Percentiles rank a stretch among this genome's conserved stretches.
phyloP scores from a whole-genome alignment of 2,888 invertebrate species.

The Hypolimnas misippus region DNA sequence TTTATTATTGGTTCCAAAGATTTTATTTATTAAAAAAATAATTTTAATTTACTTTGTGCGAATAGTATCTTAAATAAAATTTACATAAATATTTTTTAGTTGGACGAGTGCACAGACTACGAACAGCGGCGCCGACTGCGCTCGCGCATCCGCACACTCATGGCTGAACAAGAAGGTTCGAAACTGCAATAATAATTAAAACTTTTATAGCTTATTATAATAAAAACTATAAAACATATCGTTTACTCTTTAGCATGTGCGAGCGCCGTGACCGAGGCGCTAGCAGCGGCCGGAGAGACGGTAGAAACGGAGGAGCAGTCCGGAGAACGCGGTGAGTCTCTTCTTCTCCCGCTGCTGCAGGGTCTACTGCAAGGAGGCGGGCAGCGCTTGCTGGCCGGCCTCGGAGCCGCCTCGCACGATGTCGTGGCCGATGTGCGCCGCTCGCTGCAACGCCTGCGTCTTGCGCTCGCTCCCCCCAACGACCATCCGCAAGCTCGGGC shows the following conservation, averaged over 20 bases:
- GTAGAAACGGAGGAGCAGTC: conserved; percentile 50
- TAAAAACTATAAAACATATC: background rate
- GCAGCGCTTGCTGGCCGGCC: conserved; percentile 69
- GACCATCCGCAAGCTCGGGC: conserved; percentile 83
- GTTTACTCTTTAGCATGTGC: conserved; percentile 64
- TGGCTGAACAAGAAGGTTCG: conserved; percentile 94
- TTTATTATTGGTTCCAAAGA: no score
- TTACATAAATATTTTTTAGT: conserved; percentile 78
- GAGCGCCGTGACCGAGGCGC: conserved; percentile 74
- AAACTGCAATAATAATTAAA: background rate
- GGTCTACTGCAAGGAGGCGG: conserved; percentile 84
- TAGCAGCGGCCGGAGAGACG: conserved; percentile 68
- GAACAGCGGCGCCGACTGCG: conserved; percentile 93
- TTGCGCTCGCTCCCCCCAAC: conserved; percentile 86
- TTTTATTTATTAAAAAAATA: no score
- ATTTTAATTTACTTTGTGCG: no score
- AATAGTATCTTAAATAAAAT: background rate
- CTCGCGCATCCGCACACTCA: conserved; percentile 91
- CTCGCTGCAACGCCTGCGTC: conserved; percentile 89
- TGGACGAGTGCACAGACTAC: conserved; percentile 93
- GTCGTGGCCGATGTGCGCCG: conserved; percentile 90
- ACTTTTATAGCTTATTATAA: background rate
- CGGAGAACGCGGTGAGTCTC: conserved; percentile 89
- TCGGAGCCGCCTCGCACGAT: conserved; percentile 82
- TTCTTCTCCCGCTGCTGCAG: conserved; percentile 87